These are phyloP conservation scores for Lasioglossum leucozonium DNA, from an alignment of 2,888 invertebrate genomes.

Conservation along the genomic window DNA sequence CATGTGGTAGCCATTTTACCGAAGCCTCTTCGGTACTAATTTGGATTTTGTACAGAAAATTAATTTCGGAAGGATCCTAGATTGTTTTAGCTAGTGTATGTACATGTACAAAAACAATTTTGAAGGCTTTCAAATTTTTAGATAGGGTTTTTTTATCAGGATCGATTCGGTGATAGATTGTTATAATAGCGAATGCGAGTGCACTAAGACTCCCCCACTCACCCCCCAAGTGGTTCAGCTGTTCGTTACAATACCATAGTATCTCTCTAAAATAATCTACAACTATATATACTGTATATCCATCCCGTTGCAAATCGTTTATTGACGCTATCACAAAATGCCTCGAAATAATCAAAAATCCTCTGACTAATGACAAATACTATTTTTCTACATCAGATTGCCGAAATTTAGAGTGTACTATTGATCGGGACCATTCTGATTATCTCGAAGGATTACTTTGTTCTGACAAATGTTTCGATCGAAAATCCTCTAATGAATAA, in stretches of 20 bases:
- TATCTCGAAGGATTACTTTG: background rate
- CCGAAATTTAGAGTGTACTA: slow-evolving; percentile 21
- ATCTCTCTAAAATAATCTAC: background rate
- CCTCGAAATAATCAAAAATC: background rate
- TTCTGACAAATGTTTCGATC: background rate
- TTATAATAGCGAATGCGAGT: slow-evolving; percentile 13
- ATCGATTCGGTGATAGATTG: background rate
- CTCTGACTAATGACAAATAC: background rate
- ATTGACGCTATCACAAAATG: background rate
- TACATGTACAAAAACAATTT: too few relatives aligned
- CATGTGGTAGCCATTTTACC: too few relatives aligned
- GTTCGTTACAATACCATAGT: background rate
- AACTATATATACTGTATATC: background rate
- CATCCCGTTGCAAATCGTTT: background rate
- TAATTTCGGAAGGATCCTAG: background rate
- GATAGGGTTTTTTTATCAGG: too few relatives aligned
- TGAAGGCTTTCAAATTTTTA: background rate
- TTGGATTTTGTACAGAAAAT: too few relatives aligned
- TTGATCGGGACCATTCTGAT: slow-evolving; percentile 46
- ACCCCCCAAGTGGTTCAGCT: slow-evolving; percentile 17
- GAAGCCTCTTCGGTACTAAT: too few relatives aligned
- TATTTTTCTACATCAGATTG: slow-evolving; percentile 47
- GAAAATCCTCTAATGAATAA: background rate
- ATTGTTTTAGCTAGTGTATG: too few relatives aligned
- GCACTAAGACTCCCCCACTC: background rate